Evolutionary conservation across 2,888 invertebrate species (phyloP).

Genomic region (Pheosia gnoma): DNA sequence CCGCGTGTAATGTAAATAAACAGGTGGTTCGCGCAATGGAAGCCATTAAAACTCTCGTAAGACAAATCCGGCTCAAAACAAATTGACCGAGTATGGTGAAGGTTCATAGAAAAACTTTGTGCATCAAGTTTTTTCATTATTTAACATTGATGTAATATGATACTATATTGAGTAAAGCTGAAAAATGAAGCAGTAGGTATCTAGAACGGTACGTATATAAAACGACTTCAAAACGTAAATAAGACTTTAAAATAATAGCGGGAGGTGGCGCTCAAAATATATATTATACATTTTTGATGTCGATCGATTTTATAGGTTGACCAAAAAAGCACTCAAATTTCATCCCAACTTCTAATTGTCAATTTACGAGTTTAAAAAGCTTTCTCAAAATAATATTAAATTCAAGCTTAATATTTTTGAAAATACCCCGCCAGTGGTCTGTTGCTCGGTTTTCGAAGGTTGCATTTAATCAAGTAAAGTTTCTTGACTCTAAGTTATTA

Average conservation of each 20-base stretch:
- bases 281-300: not conserved
- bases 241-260: too few relatives aligned
- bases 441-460: constrained; percentile 14
- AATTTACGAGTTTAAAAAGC: constrained; percentile 50
- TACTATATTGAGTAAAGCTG: too few relatives aligned
- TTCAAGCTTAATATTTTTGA: constrained; percentile 38
- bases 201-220: too few relatives aligned
- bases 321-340: constrained; percentile 32
- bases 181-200: too few relatives aligned
- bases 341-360: constrained; percentile 54
- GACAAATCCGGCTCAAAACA: not conserved
- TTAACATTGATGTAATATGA: too few relatives aligned
- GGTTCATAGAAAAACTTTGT: too few relatives aligned
- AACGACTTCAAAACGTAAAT: too few relatives aligned
- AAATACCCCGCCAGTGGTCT: constrained; percentile 10
- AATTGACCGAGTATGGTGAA: not conserved
- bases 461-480: constrained; percentile 26
- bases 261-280: too few relatives aligned
- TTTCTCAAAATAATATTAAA: constrained; percentile 37
- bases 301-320: constrained; percentile 20
- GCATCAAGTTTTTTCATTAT: too few relatives aligned
- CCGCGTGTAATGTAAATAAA: constrained; percentile 37
- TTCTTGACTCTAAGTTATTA: constrained; percentile 18
- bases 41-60: not conserved
- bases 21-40: constrained; percentile 19